Conservation (phyloP, 2,797 vertebrate genomes). For the Zenarchopterus dispar region DNA sequence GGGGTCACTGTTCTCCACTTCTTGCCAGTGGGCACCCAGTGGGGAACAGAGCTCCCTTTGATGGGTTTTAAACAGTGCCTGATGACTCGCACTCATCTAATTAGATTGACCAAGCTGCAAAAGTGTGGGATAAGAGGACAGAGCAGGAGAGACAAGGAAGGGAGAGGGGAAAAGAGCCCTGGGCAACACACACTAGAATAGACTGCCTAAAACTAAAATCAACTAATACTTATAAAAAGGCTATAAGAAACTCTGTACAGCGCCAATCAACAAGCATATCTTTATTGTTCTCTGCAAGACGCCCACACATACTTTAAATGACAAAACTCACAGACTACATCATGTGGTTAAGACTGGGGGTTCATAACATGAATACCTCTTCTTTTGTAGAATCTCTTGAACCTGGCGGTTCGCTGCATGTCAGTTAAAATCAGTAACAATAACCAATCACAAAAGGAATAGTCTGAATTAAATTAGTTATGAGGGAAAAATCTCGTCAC, state of each 20-base stretch:
- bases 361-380: background rate
- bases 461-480: background rate
- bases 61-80: slow-evolving; percentile 84
- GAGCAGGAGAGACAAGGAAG: slow-evolving; percentile 38
- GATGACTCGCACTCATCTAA: slow-evolving; percentile 83
- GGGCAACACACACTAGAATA: slow-evolving; percentile 49
- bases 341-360: background rate
- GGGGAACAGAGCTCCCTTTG: slow-evolving; percentile 83
- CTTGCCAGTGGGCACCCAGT: slow-evolving; percentile 78
- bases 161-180: slow-evolving; percentile 58
- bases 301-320: slow-evolving; percentile 18
- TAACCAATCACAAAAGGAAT: slow-evolving; percentile 18
- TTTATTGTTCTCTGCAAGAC: slow-evolving; percentile 33
- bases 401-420: background rate
- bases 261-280: slow-evolving; percentile 21
- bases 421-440: slow-evolving; percentile 16
- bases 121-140: slow-evolving; percentile 58
- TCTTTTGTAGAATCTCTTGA: slow-evolving; percentile 2
- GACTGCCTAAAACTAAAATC: slow-evolving; percentile 43
- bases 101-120: slow-evolving; percentile 75
- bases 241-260: slow-evolving; percentile 22
- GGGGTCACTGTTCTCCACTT: slow-evolving; percentile 76
- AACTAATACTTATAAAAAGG: slow-evolving; percentile 45
- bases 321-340: slow-evolving; percentile 18
- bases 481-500: slow-evolving; percentile 29